phyloP scores from a whole-genome alignment of 2,888 invertebrate species.

The Adineta ricciae region DNA sequence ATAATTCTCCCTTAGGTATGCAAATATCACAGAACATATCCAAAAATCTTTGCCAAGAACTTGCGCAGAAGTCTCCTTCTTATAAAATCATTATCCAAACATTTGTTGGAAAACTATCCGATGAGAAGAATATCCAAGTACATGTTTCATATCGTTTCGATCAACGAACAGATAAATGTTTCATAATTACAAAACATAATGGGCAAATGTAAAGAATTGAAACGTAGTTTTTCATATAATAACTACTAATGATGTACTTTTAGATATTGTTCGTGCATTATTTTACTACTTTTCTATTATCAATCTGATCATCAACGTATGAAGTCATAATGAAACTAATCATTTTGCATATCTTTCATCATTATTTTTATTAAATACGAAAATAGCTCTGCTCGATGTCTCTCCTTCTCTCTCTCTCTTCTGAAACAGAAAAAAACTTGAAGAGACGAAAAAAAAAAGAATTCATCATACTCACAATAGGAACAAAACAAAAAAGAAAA shows the following conservation, averaged over 20 bases:
- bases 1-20: not conserved
- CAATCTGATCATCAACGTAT: not conserved
- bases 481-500: not conserved
- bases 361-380: constrained; percentile 3
- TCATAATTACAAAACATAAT: not conserved
- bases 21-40: not conserved
- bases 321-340: too few species aligned
- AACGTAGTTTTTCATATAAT: too few species aligned
- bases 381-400: constrained; percentile 13
- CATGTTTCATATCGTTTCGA: not conserved
- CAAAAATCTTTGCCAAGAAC: not conserved
- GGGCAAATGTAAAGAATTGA: not conserved
- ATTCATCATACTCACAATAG: not conserved
- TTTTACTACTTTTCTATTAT: not conserved
- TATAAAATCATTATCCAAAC: constrained; percentile 6
- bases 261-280: not conserved
- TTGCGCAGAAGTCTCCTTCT: not conserved
- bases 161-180: not conserved
- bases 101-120: not conserved
- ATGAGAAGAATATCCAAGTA: not conserved
- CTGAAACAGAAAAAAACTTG: not conserved
- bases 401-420: not conserved
- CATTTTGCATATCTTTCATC: not conserved
- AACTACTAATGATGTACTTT: too few species aligned
- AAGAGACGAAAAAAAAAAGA: not conserved